Evolutionary conservation across 2,888 invertebrate genomes (phyloP).

Genomic region (Dichetophora obliterata): DNA sequence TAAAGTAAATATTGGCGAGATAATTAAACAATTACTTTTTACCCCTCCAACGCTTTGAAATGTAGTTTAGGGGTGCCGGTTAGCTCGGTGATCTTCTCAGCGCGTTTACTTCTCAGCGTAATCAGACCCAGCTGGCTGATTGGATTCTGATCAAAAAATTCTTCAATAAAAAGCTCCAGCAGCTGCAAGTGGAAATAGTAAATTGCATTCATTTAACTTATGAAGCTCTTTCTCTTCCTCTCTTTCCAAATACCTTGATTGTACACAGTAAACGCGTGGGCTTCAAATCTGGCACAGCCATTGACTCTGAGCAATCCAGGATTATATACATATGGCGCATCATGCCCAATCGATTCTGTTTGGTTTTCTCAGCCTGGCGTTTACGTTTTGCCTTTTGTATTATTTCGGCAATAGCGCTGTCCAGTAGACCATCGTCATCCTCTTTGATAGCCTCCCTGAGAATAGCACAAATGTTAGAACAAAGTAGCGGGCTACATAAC

Average conservation of each 20-base stretch:
- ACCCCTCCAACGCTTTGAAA: conserved; percentile 77
- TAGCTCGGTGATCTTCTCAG: conserved; percentile 91
- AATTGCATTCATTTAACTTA: not conserved
- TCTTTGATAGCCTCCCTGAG: conserved; percentile 94
- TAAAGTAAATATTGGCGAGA: not conserved
- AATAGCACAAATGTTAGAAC: not conserved
- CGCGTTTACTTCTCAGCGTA: conserved; percentile 90
- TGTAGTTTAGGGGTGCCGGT: conserved; percentile 89
- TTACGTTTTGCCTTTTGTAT: conserved; percentile 90
- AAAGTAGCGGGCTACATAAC: not conserved
- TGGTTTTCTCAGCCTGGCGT: conserved; percentile 76
- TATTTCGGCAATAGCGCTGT: conserved; percentile 90
- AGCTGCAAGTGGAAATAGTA: conserved; percentile 73
- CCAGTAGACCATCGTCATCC: conserved; percentile 93
- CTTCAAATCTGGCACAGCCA: conserved; percentile 95
- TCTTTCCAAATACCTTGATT: conserved; percentile 78
- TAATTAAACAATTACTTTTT: conserved; percentile 32
- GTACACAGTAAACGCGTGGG: conserved; percentile 91
- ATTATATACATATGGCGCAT: conserved; percentile 96
- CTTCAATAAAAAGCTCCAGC: conserved; percentile 92
- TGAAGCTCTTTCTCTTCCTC: no score
- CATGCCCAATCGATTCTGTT: conserved; percentile 93
- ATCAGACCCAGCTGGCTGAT: conserved; percentile 97
- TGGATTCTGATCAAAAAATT: conserved; percentile 99
- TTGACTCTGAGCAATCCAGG: conserved; percentile 93